These are phyloP conservation scores for Thalassoma bifasciatum DNA, from an alignment of 2,113 vertebrate genomes.

Conservation along the genomic window DNA sequence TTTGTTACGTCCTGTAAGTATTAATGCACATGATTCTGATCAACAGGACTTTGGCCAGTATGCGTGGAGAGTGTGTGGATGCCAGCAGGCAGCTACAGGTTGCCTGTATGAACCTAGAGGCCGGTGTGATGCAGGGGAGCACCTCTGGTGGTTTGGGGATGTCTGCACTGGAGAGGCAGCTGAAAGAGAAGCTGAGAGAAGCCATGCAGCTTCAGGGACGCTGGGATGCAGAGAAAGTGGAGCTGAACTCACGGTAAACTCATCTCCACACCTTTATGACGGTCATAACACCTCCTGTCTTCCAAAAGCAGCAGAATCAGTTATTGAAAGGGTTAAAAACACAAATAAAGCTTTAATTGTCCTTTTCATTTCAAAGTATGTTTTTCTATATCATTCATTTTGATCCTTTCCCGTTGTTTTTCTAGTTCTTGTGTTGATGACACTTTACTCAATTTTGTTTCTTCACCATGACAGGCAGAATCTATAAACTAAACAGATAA, in stretches of 20 bases:
- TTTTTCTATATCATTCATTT: too few relatives aligned
- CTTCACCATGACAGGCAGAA: background rate
- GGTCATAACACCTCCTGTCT: background rate
- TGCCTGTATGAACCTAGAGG: constrained; percentile 83
- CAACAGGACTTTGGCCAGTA: constrained; percentile 83
- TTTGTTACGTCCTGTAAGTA: constrained; percentile 5
- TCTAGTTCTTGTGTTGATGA: background rate
- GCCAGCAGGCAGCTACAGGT: constrained; percentile 73
- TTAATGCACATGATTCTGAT: constrained; percentile 17
- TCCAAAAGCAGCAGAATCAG: background rate
- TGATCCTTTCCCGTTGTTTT: too few relatives aligned
- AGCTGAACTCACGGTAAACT: constrained; percentile 86
- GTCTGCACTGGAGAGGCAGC: constrained; percentile 77
- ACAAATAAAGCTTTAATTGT: too few relatives aligned
- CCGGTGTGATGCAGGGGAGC: constrained; percentile 64
- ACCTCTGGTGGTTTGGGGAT: constrained; percentile 63
- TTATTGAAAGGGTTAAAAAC: too few relatives aligned
- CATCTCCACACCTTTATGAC: background rate
- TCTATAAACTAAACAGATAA: background rate
- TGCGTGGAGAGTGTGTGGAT: constrained; percentile 77
- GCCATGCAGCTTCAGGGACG: constrained; percentile 83
- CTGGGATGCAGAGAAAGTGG: constrained; percentile 86
- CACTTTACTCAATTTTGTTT: background rate
- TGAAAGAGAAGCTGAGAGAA: constrained; percentile 83
- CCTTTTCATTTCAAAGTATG: too few relatives aligned